These are phyloP conservation scores for Sinosuthora webbiana DNA, from an alignment of 2,113 vertebrate species.

Conservation along the genomic window DNA sequence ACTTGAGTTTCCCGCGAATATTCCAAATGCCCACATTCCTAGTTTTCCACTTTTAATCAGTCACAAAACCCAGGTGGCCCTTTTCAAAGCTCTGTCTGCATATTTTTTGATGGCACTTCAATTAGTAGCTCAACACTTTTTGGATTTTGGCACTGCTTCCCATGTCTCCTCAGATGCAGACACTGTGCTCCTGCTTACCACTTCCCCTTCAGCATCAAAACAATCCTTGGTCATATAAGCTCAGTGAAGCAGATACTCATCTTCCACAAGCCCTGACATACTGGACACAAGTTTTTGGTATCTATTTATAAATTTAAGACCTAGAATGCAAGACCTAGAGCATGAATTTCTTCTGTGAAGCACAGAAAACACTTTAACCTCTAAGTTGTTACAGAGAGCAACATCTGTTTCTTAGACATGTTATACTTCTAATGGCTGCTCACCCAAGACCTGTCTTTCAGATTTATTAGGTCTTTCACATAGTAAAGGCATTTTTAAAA, in stretches of 20 bases:
- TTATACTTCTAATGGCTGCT: background rate
- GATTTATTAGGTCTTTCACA: background rate
- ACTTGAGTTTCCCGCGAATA: accelerated
- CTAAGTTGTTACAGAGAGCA: background rate
- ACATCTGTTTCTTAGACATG: background rate
- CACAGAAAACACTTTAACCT: background rate
- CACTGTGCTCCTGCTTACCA: background rate
- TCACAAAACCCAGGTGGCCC: background rate
- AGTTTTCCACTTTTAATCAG: background rate
- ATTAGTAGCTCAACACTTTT: background rate
- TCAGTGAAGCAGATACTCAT: background rate
- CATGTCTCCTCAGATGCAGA: accelerated
- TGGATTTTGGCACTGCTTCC: background rate
- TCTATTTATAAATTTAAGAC: background rate
- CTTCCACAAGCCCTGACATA: background rate
- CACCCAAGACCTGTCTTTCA: background rate
- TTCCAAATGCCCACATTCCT: background rate
- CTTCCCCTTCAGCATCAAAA: background rate
- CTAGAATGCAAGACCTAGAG: background rate
- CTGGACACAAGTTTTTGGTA: background rate
- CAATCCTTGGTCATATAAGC: background rate
- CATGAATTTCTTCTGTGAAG: background rate
- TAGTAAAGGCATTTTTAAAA: background rate
- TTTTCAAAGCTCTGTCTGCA: background rate
- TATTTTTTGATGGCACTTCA: background rate